Evolutionary conservation across 64 coral and sea anemone genomes (phyloP).

Genomic region (Actinia tenebrosa): DNA sequence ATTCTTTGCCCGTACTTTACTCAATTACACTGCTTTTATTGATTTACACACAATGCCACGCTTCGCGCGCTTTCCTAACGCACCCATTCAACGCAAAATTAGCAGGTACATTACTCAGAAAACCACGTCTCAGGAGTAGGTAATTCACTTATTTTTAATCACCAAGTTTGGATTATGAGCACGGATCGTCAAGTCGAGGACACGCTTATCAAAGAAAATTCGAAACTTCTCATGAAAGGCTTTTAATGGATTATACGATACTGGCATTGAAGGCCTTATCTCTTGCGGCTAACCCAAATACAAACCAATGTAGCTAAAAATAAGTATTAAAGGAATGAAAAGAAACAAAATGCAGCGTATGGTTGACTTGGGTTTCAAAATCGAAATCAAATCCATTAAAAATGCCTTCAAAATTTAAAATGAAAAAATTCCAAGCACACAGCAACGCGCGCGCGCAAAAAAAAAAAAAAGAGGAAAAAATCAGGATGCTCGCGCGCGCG

Average conservation of each 20-base stretch:
- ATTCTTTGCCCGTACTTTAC: neutral
- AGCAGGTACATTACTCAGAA: neutral
- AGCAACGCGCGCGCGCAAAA: neutral
- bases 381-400: neutral
- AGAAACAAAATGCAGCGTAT: neutral
- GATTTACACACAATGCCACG: neutral
- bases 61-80: slow-evolving; percentile 6
- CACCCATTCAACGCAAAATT: neutral
- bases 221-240: neutral
- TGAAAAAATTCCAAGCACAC: neutral
- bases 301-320: neutral
- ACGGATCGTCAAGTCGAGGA: neutral
- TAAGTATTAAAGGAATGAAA: neutral
- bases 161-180: neutral
- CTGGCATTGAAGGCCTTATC: neutral
- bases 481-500: neutral
- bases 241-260: slow-evolving; percentile 2
- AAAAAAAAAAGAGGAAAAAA: too few species aligned
- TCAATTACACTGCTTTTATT: neutral
- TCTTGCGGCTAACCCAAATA: slow-evolving; percentile 4
- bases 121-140: neutral
- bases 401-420: neutral
- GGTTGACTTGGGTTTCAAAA: neutral
- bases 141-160: neutral
- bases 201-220: slow-evolving; percentile 7